A percentile compares a stretch with the other conserved stretches of the same genome.
phyloP scores from a whole-genome alignment of 2,113 vertebrate species.

The Nesoenas mayeri region DNA sequence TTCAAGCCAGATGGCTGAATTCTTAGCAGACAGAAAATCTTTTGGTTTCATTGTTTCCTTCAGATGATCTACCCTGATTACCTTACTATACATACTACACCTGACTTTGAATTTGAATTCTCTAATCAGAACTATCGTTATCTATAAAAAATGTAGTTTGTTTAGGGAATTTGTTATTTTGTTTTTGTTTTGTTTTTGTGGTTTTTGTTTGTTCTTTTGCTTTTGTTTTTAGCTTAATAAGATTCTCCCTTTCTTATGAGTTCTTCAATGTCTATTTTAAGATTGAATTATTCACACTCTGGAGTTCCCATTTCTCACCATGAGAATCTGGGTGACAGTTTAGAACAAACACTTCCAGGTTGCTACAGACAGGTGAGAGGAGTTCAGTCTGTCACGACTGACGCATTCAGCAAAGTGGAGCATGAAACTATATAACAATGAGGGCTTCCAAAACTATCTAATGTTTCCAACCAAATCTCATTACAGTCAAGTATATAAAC shows the following conservation, averaged over 20 bases:
- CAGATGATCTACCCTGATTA: neutral
- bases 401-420: neutral
- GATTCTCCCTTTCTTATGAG: neutral
- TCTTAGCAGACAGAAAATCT: neutral
- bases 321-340: neutral
- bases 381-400: neutral
- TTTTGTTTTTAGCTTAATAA: neutral
- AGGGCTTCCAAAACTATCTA: neutral
- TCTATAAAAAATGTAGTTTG: neutral
- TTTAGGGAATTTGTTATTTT: neutral
- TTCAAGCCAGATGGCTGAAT: neutral
- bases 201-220: no score
- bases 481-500: neutral
- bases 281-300: neutral
- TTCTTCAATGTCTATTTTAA: slow-evolving; percentile 12
- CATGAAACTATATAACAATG: neutral
- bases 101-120: neutral
- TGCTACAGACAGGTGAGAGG: neutral
- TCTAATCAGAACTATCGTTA: neutral
- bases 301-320: slow-evolving; percentile 7
- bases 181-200: no score
- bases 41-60: neutral
- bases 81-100: neutral
- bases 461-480: neutral
- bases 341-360: neutral